Evolutionary conservation across 2,797 vertebrate species (phyloP).

Genomic region (Argentina silus): DNA sequence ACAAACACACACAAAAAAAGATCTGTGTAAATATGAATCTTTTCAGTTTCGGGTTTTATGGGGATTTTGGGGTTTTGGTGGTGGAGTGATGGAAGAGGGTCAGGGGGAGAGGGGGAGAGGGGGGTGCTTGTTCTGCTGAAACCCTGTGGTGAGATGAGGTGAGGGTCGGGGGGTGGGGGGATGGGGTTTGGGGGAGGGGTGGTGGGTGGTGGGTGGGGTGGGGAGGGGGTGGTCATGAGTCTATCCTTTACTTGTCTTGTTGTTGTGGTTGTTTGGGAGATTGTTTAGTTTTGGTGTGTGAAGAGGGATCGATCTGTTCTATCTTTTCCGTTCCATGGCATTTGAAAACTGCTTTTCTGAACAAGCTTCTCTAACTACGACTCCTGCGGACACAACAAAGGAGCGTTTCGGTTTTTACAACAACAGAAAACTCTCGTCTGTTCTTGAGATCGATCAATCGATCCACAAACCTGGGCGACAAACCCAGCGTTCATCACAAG

Average conservation of each 20-base stretch:
- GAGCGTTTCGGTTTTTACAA: conserved; percentile 53
- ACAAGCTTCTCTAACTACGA: conserved; percentile 61
- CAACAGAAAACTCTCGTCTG: conserved; percentile 56
- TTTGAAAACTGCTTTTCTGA: conserved; percentile 56
- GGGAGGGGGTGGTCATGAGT: neutral
- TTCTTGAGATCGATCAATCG: conserved; percentile 66
- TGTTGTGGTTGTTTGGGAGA: conserved; percentile 72
- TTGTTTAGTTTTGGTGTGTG: conserved; percentile 66
- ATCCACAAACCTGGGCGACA: too few species aligned
- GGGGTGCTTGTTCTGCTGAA: conserved; percentile 57
- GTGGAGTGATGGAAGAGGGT: too few species aligned
- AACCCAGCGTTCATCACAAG: conserved; percentile 71
- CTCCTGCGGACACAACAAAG: conserved; percentile 47
- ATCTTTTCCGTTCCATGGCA: conserved; percentile 60
- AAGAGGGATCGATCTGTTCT: conserved; percentile 57
- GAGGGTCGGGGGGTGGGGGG: neutral
- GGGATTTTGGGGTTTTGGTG: conserved; percentile 38
- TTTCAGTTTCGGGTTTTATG: conserved; percentile 64
- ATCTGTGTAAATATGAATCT: conserved; percentile 57
- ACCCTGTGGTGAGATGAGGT: conserved; percentile 37
- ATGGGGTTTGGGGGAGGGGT: conserved; percentile 46
- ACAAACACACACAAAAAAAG: neutral
- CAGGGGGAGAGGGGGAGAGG: conserved; percentile 41
- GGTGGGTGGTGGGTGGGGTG: neutral
- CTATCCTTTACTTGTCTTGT: conserved; percentile 75